phyloP scores from a whole-genome alignment of 2,113 vertebrate genomes.

The Phasianus colchicus region DNA sequence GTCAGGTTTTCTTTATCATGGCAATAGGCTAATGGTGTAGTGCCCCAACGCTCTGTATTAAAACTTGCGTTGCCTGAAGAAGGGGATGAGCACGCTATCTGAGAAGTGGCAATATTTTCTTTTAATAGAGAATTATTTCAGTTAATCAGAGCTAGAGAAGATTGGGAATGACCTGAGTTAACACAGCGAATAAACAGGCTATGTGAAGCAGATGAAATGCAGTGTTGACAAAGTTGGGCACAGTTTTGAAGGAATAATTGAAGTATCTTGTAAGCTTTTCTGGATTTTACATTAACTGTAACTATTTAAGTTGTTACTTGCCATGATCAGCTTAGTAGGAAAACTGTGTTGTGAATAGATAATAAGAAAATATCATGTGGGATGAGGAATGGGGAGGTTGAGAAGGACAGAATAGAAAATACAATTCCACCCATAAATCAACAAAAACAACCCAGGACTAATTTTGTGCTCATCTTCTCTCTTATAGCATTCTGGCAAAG shows the following conservation, averaged over 20 bases:
- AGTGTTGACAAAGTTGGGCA: neutral
- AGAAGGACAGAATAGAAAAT: neutral
- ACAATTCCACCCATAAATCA: neutral
- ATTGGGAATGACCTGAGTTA: constrained; percentile 35
- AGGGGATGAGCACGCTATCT: neutral
- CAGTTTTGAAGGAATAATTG: neutral
- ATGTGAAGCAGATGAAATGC: neutral
- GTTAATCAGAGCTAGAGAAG: constrained; percentile 16
- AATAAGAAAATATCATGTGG: neutral
- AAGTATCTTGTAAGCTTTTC: neutral
- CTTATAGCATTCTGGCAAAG: neutral
- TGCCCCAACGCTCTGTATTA: neutral
- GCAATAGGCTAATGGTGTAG: constrained; percentile 15
- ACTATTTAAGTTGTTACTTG: neutral
- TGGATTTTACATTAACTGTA: constrained; percentile 8
- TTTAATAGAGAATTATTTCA: neutral
- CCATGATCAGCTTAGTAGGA: neutral
- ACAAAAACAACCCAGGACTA: neutral
- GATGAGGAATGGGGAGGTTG: fast-evolving
- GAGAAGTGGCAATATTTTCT: neutral
- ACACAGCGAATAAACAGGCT: constrained; percentile 21
- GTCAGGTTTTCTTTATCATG: neutral
- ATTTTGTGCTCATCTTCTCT: neutral
- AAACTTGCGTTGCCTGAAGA: neutral
- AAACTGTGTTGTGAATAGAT: neutral